phyloP scores from a whole-genome alignment of 1,140 invertebrate genomes.

The Procambarus virginalis region DNA sequence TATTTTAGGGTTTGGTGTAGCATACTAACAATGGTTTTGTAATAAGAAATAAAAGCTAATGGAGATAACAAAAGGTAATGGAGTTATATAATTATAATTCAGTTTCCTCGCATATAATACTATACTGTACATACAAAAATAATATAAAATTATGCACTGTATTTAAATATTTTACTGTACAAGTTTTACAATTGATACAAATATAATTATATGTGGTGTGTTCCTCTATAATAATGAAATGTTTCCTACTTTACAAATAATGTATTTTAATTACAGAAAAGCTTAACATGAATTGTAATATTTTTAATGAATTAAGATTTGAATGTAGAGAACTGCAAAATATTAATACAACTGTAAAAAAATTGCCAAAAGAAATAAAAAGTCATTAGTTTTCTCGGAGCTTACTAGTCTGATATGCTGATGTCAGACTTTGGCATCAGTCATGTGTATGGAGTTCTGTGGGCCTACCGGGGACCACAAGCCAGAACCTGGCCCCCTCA shows the following conservation, averaged over 20 bases:
- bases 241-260: too few relatives aligned
- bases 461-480: too few relatives aligned
- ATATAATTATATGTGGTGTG: not conserved
- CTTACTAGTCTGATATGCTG: too few relatives aligned
- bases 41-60: not conserved
- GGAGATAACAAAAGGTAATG: not conserved
- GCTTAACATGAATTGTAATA: not conserved
- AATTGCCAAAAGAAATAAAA: not conserved
- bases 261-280: not conserved
- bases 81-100: not conserved
- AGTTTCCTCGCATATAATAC: conserved; percentile 19
- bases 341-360: not conserved
- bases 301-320: not conserved
- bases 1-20: not conserved
- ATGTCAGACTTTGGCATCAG: too few relatives aligned
- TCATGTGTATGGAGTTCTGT: too few relatives aligned
- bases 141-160: not conserved
- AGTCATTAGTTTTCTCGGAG: too few relatives aligned
- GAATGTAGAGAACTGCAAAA: not conserved
- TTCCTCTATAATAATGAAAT: too few relatives aligned
- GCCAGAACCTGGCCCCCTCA: too few relatives aligned
- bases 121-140: not conserved
- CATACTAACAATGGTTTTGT: not conserved
- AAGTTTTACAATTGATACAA: not conserved
- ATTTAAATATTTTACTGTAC: not conserved